These are phyloP conservation scores for Oryzias sinensis DNA, from an alignment of 2,797 vertebrate species.

Conservation along the genomic window DNA sequence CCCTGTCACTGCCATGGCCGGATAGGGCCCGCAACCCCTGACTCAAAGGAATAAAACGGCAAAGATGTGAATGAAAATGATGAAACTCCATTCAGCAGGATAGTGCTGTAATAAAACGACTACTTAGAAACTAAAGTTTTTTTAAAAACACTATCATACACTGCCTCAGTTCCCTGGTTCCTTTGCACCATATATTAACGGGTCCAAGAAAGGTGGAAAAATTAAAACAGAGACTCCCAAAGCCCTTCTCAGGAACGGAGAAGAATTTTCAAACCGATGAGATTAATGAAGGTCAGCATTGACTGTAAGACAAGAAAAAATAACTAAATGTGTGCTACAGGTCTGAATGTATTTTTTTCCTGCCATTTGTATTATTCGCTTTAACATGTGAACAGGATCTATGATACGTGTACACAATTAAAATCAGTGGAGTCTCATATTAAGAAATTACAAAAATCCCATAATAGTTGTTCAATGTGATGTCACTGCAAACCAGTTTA, in stretches of 20 bases:
- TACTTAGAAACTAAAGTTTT: constrained; percentile 19
- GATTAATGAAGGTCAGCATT: constrained; percentile 42
- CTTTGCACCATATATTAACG: constrained; percentile 78
- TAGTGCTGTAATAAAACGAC: background rate
- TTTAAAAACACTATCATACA: constrained; percentile 35
- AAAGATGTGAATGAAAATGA: no score
- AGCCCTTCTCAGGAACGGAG: constrained; percentile 54
- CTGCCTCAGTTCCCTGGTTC: constrained; percentile 66
- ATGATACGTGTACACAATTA: constrained; percentile 80
- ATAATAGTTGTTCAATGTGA: constrained; percentile 62
- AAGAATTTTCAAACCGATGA: constrained; percentile 53
- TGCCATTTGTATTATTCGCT: constrained; percentile 45
- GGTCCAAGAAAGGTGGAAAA: constrained; percentile 75
- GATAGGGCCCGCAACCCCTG: no score
- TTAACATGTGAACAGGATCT: constrained; percentile 70
- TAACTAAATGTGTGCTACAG: constrained; percentile 65
- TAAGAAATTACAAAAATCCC: constrained; percentile 49
- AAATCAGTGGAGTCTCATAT: constrained; percentile 52
- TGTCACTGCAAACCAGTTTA: constrained; percentile 68
- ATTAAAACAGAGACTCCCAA: constrained; percentile 63
- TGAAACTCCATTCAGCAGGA: background rate
- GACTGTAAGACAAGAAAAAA: constrained; percentile 62
- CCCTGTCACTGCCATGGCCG: no score
- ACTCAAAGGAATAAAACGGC: no score
- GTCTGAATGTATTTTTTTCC: constrained; percentile 72